Evolutionary conservation across 2,113 vertebrate species (phyloP).

Genomic region (Onychostoma macrolepis): DNA sequence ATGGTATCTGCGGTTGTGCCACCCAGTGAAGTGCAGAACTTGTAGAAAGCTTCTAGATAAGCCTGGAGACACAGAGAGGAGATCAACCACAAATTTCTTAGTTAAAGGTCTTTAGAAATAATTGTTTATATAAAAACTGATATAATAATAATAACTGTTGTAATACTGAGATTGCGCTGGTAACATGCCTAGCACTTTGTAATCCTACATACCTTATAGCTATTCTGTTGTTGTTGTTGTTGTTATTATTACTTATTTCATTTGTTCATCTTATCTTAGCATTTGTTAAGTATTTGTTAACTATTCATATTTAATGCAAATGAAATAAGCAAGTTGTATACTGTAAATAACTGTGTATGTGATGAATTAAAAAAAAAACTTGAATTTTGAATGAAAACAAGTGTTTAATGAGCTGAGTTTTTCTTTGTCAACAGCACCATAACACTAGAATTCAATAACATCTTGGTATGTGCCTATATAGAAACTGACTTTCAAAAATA

Average conservation of each 20-base stretch:
- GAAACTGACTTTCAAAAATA: neutral
- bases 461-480: neutral
- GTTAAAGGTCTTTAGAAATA: neutral
- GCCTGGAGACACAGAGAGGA: conserved; percentile 74
- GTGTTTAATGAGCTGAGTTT: neutral
- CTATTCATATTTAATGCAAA: neutral
- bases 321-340: neutral
- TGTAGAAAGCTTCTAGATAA: conserved; percentile 96
- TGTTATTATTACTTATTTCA: neutral
- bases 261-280: neutral
- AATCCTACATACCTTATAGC: neutral
- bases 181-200: neutral
- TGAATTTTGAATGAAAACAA: neutral
- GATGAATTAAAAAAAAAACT: neutral
- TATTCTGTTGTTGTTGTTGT: neutral
- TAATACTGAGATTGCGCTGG: neutral
- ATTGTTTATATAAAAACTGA: too few species aligned
- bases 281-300: neutral
- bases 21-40: conserved; percentile 92
- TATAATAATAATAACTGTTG: neutral
- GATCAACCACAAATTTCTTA: neutral
- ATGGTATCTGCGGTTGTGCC: conserved; percentile 95
- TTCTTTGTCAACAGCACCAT: neutral
- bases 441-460: neutral
- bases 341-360: neutral